These are phyloP conservation scores for Greenwoodochromis staneri DNA, from an alignment of 2,113 vertebrate species.

Conservation along the genomic window DNA sequence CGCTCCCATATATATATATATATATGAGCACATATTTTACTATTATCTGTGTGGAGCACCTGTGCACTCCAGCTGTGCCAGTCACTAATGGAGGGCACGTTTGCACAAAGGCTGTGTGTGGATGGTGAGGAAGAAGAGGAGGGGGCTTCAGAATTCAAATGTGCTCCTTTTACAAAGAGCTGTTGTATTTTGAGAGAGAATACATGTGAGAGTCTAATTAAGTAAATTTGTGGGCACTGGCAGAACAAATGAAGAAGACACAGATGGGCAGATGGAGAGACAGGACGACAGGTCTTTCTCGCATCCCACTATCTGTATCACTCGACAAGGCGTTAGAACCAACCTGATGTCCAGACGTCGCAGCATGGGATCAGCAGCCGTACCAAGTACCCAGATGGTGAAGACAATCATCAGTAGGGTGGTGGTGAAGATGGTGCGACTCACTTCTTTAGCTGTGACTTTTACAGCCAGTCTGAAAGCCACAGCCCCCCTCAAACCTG, in stretches of 20 bases:
- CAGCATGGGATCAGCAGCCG: conserved; percentile 75
- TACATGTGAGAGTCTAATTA: not conserved
- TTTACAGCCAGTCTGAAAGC: conserved; percentile 77
- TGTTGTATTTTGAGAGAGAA: not conserved
- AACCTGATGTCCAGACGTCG: conserved; percentile 80
- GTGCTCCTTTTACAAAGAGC: not conserved
- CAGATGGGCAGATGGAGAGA: not conserved
- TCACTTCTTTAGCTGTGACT: conserved; percentile 67
- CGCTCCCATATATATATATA: not conserved
- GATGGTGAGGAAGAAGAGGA: not conserved
- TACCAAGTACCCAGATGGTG: conserved; percentile 79
- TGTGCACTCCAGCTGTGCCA: conserved; percentile 14
- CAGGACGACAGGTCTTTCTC: not conserved
- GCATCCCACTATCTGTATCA: not conserved
- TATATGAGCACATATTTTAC: not conserved
- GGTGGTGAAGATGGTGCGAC: conserved; percentile 77
- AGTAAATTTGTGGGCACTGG: not conserved
- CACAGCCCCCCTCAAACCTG: conserved; percentile 80
- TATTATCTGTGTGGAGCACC: not conserved
- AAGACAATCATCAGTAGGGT: conserved; percentile 76
- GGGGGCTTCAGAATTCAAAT: not conserved
- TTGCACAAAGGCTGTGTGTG: not conserved
- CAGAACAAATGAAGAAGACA: not conserved
- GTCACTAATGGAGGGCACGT: conserved; percentile 34
- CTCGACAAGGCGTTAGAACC: conserved; percentile 11